phyloP scores from a whole-genome alignment of 2,888 invertebrate species.

The Rosalia funebris region DNA sequence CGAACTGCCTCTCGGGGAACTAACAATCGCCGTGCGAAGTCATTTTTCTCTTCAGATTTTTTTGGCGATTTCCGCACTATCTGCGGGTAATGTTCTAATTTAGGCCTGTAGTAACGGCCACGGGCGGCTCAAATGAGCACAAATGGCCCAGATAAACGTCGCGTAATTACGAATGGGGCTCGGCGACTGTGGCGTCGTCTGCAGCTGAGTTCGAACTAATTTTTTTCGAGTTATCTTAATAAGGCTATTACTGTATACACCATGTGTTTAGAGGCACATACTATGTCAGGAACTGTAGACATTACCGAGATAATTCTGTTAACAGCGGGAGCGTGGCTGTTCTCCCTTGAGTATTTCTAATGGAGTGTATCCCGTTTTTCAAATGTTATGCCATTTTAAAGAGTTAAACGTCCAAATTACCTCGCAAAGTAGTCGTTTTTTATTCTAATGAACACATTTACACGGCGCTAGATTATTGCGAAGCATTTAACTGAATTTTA shows the following conservation, averaged over 20 bases:
- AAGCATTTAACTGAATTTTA: too few relatives aligned
- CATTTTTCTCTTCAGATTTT: slow-evolving; percentile 50
- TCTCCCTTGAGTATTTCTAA: neutral
- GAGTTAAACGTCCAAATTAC: neutral
- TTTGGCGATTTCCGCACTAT: slow-evolving; percentile 49
- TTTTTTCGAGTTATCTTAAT: neutral
- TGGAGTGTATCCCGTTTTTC: neutral
- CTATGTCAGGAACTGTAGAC: neutral
- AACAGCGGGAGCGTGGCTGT: neutral
- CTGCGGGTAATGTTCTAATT: slow-evolving; percentile 51
- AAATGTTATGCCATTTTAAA: neutral
- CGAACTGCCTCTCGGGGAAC: slow-evolving; percentile 32
- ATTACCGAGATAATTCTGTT: neutral
- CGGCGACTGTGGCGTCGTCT: neutral
- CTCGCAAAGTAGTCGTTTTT: neutral
- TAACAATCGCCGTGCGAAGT: slow-evolving; percentile 41
- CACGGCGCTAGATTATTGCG: too few relatives aligned
- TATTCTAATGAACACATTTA: neutral
- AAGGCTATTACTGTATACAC: too few relatives aligned
- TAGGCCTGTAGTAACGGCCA: slow-evolving; percentile 31
- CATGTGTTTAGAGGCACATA: too few relatives aligned
- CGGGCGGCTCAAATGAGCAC: slow-evolving; percentile 33
- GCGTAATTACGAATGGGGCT: slow-evolving; percentile 37
- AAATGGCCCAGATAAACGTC: slow-evolving; percentile 39
- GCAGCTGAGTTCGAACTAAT: neutral